phyloP scores from a whole-genome alignment of 2,888 invertebrate genomes.

The Chalcosyrphus nemorum region DNA sequence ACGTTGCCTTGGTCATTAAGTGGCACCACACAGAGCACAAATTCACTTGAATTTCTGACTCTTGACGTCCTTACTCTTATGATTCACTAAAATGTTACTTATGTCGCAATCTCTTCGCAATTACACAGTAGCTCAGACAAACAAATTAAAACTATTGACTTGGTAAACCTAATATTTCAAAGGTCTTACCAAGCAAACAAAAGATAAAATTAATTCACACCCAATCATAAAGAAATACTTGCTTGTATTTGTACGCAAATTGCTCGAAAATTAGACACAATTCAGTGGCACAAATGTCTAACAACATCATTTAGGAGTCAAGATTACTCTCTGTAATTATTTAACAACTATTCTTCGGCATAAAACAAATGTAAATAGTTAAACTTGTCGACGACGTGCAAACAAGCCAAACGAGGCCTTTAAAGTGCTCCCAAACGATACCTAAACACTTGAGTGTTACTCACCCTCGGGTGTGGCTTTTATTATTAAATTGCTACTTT shows the following conservation, averaged over 20 bases:
- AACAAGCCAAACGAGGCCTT: background rate
- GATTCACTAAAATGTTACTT: too few relatives aligned
- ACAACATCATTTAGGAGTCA: background rate
- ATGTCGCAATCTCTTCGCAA: background rate
- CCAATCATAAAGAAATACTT: background rate
- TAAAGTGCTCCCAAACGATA: background rate
- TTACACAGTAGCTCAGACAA: background rate
- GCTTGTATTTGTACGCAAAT: background rate
- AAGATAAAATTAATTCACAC: background rate
- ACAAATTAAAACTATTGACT: background rate
- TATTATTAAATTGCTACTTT: background rate
- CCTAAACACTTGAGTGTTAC: background rate
- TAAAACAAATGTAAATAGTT: conserved; percentile 23
- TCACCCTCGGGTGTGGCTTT: background rate
- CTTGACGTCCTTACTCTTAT: too few relatives aligned
- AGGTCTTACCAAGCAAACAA: background rate
- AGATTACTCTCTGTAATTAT: conserved; percentile 10
- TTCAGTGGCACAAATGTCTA: background rate
- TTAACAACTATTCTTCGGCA: conserved; percentile 19
- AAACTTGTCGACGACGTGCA: background rate
- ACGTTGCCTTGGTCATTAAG: too few relatives aligned
- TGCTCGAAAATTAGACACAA: background rate
- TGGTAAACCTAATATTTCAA: background rate
- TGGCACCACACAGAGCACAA: too few relatives aligned
- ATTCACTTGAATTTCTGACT: too few relatives aligned